Evolutionary conservation across 2,888 invertebrate genomes (phyloP).

Genomic region (Agriopis marginaria): DNA sequence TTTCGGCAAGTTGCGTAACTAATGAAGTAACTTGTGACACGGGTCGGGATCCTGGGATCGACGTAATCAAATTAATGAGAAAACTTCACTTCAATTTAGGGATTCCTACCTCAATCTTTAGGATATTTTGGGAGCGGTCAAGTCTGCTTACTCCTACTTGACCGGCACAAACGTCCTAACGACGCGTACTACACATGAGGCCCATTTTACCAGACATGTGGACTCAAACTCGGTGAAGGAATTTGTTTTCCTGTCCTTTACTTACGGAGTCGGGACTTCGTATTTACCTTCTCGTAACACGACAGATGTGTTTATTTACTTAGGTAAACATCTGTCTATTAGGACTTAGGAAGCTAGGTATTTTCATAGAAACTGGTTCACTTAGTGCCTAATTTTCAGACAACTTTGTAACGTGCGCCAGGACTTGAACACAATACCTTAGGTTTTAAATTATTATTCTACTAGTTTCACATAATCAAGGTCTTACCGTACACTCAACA

Average conservation of each 20-base stretch:
- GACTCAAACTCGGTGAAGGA: conserved; percentile 17
- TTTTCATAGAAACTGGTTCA: too few relatives aligned
- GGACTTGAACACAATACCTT: too few relatives aligned
- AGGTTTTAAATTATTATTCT: too few relatives aligned
- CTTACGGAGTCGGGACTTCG: not conserved
- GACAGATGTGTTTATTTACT: not conserved
- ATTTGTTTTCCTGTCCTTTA: conserved; percentile 11
- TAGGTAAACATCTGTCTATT: too few relatives aligned
- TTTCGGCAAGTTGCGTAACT: conserved; percentile 83
- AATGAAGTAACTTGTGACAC: conserved; percentile 86
- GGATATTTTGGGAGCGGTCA: conserved; percentile 80
- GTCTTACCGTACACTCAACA: too few relatives aligned
- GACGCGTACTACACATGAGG: conserved; percentile 49
- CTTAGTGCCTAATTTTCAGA: too few relatives aligned
- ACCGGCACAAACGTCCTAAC: conserved; percentile 59
- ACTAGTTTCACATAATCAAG: too few relatives aligned
- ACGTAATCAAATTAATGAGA: conserved; percentile 86
- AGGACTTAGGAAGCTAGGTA: too few relatives aligned
- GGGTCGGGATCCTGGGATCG: conserved; percentile 82
- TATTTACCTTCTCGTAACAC: conserved; percentile 1
- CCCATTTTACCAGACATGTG: conserved; percentile 42
- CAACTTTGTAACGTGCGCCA: too few relatives aligned
- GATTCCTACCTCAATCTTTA: conserved; percentile 82
- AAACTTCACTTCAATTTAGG: conserved; percentile 85
- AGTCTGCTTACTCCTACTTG: conserved; percentile 54